Evolutionary conservation across 92 coral and sea anemone genomes (phyloP).

Genomic region (Parazoanthus atlanticus): DNA sequence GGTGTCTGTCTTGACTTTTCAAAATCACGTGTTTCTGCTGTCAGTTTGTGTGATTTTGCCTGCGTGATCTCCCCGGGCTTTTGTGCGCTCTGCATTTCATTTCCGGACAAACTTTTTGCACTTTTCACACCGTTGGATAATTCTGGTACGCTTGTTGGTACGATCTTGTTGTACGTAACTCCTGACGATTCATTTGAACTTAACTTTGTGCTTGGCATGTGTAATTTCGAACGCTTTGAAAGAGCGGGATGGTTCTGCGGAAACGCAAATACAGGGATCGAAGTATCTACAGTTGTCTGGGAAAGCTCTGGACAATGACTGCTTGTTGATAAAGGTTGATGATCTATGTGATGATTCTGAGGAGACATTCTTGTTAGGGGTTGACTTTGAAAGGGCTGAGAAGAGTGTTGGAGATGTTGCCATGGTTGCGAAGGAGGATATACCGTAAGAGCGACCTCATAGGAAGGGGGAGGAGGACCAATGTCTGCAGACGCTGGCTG

Average conservation of each 20-base stretch:
- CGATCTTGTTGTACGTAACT: background rate
- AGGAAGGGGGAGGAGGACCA: slow-evolving; percentile 17
- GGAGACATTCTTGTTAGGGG: background rate
- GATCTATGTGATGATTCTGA: background rate
- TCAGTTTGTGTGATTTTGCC: background rate
- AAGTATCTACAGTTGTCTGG: background rate
- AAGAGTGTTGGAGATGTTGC: slow-evolving; percentile 27
- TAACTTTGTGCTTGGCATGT: background rate
- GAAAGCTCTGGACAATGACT: background rate
- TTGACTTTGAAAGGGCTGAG: background rate
- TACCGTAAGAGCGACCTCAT: slow-evolving; percentile 31
- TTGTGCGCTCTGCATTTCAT: background rate
- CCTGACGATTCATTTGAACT: background rate
- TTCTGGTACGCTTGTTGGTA: background rate
- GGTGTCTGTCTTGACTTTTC: no score
- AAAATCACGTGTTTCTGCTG: background rate
- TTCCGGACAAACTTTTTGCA: background rate
- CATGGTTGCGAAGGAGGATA: slow-evolving; percentile 41
- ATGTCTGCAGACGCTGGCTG: background rate
- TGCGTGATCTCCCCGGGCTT: background rate
- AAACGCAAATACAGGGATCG: background rate
- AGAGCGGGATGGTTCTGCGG: background rate
- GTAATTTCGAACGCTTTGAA: background rate
- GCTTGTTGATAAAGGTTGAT: background rate
- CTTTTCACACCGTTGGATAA: background rate